Percentiles rank a stretch among this genome's conserved stretches.
Evolutionary conservation across 2,113 vertebrate species (phyloP).

Genomic region (Apeltes quadracus): DNA sequence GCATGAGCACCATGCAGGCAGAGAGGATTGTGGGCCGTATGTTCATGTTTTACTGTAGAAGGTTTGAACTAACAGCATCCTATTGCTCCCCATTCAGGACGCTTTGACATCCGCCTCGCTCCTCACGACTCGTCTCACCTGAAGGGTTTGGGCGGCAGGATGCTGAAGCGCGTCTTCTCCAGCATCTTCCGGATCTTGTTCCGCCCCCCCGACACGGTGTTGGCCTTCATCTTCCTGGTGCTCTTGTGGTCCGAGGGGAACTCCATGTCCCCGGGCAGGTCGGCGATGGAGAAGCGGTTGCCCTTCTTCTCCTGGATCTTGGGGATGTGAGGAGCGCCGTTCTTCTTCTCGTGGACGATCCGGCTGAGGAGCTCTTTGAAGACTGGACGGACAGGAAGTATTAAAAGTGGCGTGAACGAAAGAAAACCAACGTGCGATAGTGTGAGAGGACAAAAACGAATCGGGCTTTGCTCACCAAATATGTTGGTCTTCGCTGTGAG

Average conservation of each 20-base stretch:
- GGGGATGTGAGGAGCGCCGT: constrained; percentile 91
- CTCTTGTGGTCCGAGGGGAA: constrained; percentile 90
- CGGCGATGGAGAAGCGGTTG: constrained; percentile 95
- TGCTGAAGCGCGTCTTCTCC: constrained; percentile 96
- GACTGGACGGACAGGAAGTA: constrained; percentile 73
- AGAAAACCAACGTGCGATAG: not conserved
- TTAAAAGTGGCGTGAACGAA: too few relatives aligned
- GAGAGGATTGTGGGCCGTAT: not conserved
- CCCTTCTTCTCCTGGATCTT: constrained; percentile 97
- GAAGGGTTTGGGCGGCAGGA: constrained; percentile 95
- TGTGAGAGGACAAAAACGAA: not conserved
- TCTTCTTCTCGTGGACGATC: constrained; percentile 89
- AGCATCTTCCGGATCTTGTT: constrained; percentile 97
- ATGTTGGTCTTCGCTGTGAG: constrained; percentile 98
- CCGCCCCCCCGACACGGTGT: constrained; percentile 93
- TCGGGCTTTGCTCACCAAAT: constrained; percentile 85
- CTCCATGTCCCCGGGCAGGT: constrained; percentile 93
- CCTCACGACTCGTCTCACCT: too few relatives aligned
- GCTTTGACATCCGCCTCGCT: too few relatives aligned
- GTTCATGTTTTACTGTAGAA: too few relatives aligned
- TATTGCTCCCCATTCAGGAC: too few relatives aligned
- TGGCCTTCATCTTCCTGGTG: constrained; percentile 94
- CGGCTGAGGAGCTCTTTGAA: constrained; percentile 96
- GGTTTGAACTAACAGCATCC: too few relatives aligned
- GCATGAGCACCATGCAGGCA: not conserved